Conservation (phyloP, 1,140 invertebrate species). For the Trichogramma pretiosum region DNA sequence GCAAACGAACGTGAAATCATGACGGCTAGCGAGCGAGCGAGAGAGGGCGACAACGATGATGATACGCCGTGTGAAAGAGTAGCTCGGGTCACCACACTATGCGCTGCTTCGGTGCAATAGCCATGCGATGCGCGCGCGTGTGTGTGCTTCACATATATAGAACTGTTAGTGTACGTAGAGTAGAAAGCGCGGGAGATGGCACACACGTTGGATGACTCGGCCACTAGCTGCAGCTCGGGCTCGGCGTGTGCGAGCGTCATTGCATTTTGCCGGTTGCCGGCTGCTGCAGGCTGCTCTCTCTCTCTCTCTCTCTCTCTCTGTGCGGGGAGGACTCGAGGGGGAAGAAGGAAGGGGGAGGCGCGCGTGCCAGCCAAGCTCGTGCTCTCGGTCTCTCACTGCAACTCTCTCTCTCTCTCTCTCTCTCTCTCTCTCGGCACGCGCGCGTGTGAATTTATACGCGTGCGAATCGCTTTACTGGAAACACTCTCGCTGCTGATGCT, state of each 20-base stretch:
- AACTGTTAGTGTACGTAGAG: slow-evolving; percentile 16
- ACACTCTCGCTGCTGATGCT: neutral
- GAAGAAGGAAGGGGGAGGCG: slow-evolving; percentile 13
- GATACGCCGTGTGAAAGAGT: slow-evolving; percentile 26
- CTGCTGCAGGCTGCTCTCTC: too few species aligned
- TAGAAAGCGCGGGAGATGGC: neutral
- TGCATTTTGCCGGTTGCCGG: too few species aligned
- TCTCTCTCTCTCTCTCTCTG: too few species aligned
- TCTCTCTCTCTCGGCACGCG: slow-evolving; percentile 18
- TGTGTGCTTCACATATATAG: slow-evolving; percentile 22
- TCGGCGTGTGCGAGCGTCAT: slow-evolving; percentile 11
- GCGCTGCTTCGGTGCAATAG: too few species aligned
- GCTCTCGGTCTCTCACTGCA: too few species aligned
- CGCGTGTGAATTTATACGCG: slow-evolving; percentile 12
- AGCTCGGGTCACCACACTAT: too few species aligned
- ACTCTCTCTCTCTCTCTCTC: too few species aligned
- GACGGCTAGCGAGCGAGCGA: slow-evolving; percentile 30
- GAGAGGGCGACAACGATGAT: slow-evolving; percentile 22
- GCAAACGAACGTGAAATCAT: slow-evolving; percentile 45
- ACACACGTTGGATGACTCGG: neutral
- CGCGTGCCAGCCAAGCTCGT: slow-evolving; percentile 38
- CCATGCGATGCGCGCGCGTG: slow-evolving; percentile 19
- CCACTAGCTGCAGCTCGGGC: neutral
- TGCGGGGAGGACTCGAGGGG: slow-evolving; percentile 11
- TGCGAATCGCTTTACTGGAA: slow-evolving; percentile 8